Percentiles rank a stretch among this genome's conserved stretches.
phyloP scores from a whole-genome alignment of 2,113 vertebrate genomes.

The Salminus brasiliensis region DNA sequence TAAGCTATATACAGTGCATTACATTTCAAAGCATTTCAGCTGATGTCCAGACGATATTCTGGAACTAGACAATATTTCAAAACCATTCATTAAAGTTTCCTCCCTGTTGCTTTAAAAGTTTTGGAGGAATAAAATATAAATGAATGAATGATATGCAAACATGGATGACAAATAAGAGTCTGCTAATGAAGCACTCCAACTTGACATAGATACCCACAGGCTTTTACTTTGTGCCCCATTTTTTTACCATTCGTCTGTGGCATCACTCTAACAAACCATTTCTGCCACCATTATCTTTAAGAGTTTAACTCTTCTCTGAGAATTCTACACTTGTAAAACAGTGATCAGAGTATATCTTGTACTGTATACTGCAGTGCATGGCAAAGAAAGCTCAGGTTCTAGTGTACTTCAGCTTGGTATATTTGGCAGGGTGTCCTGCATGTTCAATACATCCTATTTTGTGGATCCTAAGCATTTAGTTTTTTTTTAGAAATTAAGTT shows the following conservation, averaged over 20 bases:
- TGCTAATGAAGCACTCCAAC: too few species aligned
- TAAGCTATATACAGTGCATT: not conserved
- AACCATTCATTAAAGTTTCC: not conserved
- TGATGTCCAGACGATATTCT: not conserved
- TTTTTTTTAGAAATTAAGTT: not conserved
- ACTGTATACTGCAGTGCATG: not conserved
- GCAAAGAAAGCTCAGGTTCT: not conserved
- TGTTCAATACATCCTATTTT: not conserved
- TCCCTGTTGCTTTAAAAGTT: too few species aligned
- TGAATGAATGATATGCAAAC: not conserved
- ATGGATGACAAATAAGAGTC: not conserved
- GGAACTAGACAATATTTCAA: not conserved
- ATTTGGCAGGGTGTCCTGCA: too few species aligned
- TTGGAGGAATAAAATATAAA: too few species aligned
- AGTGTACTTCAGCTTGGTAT: not conserved
- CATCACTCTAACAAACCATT: not conserved
- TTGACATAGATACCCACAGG: too few species aligned
- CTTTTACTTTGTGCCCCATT: too few species aligned
- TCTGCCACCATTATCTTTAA: too few species aligned
- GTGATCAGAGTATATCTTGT: not conserved
- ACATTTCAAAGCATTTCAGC: not conserved
- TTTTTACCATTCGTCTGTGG: not conserved
- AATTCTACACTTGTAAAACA: not conserved
- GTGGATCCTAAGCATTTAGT: not conserved
- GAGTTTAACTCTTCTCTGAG: too few species aligned